Evolutionary conservation across 2,797 vertebrate species (phyloP).

Genomic region (Leptatherina wallacei): DNA sequence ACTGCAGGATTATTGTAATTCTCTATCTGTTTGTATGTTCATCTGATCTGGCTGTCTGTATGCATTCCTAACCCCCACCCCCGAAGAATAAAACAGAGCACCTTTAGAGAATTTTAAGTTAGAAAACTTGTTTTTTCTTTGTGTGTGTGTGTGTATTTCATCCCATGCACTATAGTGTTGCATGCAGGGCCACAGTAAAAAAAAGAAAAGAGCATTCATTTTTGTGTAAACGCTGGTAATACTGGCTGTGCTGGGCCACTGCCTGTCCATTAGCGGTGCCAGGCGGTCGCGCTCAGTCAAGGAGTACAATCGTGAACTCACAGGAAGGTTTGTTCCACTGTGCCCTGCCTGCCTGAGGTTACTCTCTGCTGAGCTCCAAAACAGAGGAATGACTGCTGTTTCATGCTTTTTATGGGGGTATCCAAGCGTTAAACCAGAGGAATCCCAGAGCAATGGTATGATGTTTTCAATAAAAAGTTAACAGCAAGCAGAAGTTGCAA

Average conservation of each 20-base stretch:
- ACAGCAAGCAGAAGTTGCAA: background rate
- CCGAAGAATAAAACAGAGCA: no score
- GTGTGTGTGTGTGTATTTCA: background rate
- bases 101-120: no score
- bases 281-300: slow-evolving; percentile 43
- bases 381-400: slow-evolving; percentile 15
- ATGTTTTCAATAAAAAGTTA: background rate
- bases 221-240: slow-evolving; percentile 27
- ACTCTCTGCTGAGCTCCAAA: slow-evolving; percentile 28
- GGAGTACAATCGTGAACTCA: slow-evolving; percentile 35
- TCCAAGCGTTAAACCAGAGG: slow-evolving; percentile 6
- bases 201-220: slow-evolving; percentile 13
- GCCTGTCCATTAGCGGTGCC: slow-evolving; percentile 31
- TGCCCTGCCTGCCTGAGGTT: slow-evolving; percentile 13
- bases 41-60: no score
- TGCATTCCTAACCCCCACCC: no score
- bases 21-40: no score
- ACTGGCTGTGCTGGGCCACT: slow-evolving; percentile 7
- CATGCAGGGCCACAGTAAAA: background rate
- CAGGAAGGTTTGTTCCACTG: slow-evolving; percentile 37
- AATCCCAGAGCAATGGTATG: background rate
- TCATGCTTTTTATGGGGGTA: slow-evolving; percentile 14
- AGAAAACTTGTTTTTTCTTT: no score
- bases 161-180: background rate
- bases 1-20: no score